Percentiles rank a stretch among this genome's conserved stretches.
These are phyloP conservation scores for Aplochiton taeniatus DNA, from an alignment of 2,797 vertebrate species.

Conservation along the genomic window DNA sequence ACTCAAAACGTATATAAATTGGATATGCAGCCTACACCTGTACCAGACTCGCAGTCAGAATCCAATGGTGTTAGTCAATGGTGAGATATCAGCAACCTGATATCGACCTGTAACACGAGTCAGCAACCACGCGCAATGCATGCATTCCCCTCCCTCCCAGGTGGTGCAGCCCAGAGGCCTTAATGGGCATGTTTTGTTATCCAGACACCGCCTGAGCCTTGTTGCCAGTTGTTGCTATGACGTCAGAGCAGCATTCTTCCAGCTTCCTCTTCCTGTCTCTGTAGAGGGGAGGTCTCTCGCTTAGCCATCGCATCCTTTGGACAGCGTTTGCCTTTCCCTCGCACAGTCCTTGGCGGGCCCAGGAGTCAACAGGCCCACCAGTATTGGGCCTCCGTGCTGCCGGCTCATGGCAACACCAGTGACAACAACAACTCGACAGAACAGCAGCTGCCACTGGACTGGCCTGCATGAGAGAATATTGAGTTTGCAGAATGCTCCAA, in stretches of 20 bases:
- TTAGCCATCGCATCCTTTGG: slow-evolving; percentile 42
- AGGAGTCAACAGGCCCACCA: slow-evolving; percentile 31
- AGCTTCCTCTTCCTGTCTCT: slow-evolving; percentile 63
- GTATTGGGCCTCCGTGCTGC: no score
- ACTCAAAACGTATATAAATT: no score
- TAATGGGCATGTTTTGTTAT: slow-evolving; percentile 17
- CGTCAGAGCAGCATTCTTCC: slow-evolving; percentile 58
- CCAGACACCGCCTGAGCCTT: slow-evolving; percentile 12
- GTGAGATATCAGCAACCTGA: no score
- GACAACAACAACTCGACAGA: slow-evolving; percentile 41
- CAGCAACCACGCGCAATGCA: no score
- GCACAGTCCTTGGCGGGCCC: slow-evolving; percentile 44
- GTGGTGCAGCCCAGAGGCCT: slow-evolving; percentile 4
- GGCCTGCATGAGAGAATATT: slow-evolving; percentile 4
- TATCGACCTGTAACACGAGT: no score
- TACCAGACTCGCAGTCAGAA: no score
- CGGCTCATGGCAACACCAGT: no score
- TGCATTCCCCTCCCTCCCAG: slow-evolving; percentile 4
- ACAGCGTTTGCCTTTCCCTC: slow-evolving; percentile 51
- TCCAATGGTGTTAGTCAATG: no score
- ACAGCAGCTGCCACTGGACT: slow-evolving; percentile 39
- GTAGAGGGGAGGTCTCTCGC: slow-evolving; percentile 13
- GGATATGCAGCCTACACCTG: no score
- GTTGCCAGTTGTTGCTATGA: slow-evolving; percentile 46
- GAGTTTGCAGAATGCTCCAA: slow-evolving; percentile 19